Percentiles rank a stretch among this genome's conserved stretches.
Conservation (phyloP, 2,113 vertebrate genomes). For the Hypanus sabinus region DNA sequence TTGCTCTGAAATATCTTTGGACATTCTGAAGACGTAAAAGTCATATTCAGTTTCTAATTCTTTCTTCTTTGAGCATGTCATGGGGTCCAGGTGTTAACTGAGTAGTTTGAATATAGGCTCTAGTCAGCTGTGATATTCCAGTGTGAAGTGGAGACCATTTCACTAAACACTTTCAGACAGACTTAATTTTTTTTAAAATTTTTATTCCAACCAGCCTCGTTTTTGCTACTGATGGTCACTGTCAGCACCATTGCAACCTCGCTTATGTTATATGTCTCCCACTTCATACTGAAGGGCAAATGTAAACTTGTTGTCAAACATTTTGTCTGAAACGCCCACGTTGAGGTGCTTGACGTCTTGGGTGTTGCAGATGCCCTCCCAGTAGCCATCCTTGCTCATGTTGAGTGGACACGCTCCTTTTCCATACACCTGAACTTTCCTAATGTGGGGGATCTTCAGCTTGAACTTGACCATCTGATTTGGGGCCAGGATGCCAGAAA, state of each 20-base stretch:
- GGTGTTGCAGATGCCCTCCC: conserved; percentile 67
- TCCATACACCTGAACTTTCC: conserved; percentile 59
- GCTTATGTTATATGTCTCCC: conserved; percentile 40
- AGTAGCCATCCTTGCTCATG: conserved; percentile 54
- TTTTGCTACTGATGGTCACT: neutral
- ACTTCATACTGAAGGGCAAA: conserved; percentile 65
- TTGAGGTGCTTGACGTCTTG: conserved; percentile 58
- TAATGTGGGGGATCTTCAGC: conserved; percentile 58
- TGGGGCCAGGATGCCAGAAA: conserved; percentile 58
- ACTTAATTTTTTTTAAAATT: neutral
- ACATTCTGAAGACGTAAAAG: neutral
- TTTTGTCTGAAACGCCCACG: conserved; percentile 64
- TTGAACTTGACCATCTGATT: conserved; percentile 59
- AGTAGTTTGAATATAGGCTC: neutral
- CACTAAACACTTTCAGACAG: neutral
- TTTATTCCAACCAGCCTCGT: neutral
- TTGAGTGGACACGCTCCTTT: conserved; percentile 52
- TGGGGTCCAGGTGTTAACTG: neutral
- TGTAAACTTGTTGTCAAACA: conserved; percentile 61
- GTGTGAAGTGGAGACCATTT: neutral
- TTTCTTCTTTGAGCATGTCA: neutral
- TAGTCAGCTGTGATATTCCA: neutral
- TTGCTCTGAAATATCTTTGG: neutral
- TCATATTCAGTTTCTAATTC: neutral
- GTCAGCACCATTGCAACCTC: neutral